phyloP scores from a whole-genome alignment of 1,140 invertebrate genomes.

The Gyrodactylus salaris region DNA sequence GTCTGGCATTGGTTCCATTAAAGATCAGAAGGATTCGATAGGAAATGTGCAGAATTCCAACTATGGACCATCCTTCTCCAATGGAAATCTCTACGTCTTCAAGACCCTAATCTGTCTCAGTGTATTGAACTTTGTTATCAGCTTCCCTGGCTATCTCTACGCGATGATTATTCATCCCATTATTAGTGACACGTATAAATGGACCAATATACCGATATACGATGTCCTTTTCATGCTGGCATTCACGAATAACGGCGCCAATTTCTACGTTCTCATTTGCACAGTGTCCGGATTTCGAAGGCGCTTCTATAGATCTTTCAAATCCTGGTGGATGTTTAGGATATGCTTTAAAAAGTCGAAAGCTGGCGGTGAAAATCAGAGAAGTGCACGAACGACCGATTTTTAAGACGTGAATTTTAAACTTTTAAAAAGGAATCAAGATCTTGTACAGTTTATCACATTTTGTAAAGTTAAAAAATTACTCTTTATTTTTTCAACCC shows the following conservation, averaged over 20 bases:
- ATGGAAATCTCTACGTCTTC: neutral
- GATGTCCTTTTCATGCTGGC: neutral
- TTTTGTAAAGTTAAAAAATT: too few species aligned
- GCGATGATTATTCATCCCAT: neutral
- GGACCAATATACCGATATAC: neutral
- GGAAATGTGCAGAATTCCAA: neutral
- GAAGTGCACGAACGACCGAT: neutral
- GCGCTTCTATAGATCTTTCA: neutral
- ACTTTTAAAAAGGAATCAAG: too few species aligned
- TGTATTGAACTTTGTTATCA: neutral
- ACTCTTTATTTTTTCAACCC: too few species aligned
- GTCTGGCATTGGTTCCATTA: too few species aligned
- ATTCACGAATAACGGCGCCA: neutral
- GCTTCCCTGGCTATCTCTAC: neutral
- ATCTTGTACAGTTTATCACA: too few species aligned
- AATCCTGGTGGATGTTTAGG: neutral
- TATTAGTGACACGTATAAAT: neutral
- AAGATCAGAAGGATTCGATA: neutral
- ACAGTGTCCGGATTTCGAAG: neutral
- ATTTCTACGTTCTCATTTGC: neutral
- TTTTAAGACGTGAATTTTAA: too few species aligned
- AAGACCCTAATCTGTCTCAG: neutral
- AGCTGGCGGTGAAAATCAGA: neutral
- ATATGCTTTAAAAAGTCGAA: neutral
- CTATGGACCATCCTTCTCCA: neutral